Conservation (phyloP, 2,797 vertebrate species). For the Sandelia bainsii region DNA sequence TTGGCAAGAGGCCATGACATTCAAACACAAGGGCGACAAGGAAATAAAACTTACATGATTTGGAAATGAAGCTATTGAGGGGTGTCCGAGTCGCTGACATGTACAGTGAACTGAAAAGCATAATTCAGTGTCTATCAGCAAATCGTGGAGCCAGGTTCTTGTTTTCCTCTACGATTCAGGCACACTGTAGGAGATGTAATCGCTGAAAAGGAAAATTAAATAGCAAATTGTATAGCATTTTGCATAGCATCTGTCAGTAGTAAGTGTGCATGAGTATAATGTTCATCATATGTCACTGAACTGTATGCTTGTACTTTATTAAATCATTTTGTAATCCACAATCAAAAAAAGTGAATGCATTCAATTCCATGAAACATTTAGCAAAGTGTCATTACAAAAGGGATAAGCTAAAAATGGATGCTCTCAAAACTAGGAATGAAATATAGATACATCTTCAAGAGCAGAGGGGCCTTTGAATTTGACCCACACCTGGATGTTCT, state of each 20-base stretch:
- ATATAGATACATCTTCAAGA: slow-evolving; percentile 18
- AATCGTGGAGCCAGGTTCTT: slow-evolving; percentile 51
- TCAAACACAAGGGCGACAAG: slow-evolving; percentile 78
- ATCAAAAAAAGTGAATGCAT: slow-evolving; percentile 28
- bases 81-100: slow-evolving; percentile 62
- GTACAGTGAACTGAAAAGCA: slow-evolving; percentile 74
- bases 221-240: slow-evolving; percentile 52
- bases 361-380: slow-evolving; percentile 16
- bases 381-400: slow-evolving; percentile 25
- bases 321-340: slow-evolving; percentile 34
- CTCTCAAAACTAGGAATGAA: slow-evolving; percentile 11
- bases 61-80: slow-evolving; percentile 68
- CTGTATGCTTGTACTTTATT: slow-evolving; percentile 53
- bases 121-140: slow-evolving; percentile 79
- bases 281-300: slow-evolving; percentile 52
- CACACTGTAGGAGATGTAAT: slow-evolving; percentile 52
- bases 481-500: slow-evolving; percentile 45
- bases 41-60: slow-evolving; percentile 78
- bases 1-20: slow-evolving; percentile 72
- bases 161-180: slow-evolving; percentile 64
- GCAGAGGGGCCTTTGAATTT: slow-evolving; percentile 49
- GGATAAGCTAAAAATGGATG: slow-evolving; percentile 8
- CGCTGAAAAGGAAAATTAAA: slow-evolving; percentile 79
- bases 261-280: slow-evolving; percentile 42
- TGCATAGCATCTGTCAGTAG: slow-evolving; percentile 37